phyloP scores from a whole-genome alignment of 2,888 invertebrate species.

The Pycnomerus fuliginosus region DNA sequence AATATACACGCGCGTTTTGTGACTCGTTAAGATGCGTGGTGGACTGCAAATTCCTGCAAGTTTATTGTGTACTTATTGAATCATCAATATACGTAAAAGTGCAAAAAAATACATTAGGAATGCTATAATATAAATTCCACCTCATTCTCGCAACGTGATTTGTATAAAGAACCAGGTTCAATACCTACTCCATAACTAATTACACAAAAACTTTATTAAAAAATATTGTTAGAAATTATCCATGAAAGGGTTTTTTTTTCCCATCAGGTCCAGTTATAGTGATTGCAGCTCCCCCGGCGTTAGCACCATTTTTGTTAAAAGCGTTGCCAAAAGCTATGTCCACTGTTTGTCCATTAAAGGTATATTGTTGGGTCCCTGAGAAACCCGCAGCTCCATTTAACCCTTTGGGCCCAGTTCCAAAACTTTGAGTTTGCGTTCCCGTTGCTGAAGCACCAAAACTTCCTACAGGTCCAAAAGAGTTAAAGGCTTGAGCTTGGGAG shows the following conservation, averaged over 20 bases:
- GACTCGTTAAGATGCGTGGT: slow-evolving; percentile 4
- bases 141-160: neutral
- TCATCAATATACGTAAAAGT: slow-evolving; percentile 2
- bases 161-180: neutral
- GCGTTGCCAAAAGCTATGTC: slow-evolving; percentile 49
- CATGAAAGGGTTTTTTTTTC: slow-evolving; percentile 14
- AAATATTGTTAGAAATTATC: slow-evolving; percentile 2
- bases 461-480: slow-evolving; percentile 41
- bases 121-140: neutral
- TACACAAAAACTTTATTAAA: neutral
- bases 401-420: slow-evolving; percentile 21
- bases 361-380: slow-evolving; percentile 48
- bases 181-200: neutral
- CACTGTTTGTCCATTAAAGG: slow-evolving; percentile 49
- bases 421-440: slow-evolving; percentile 24
- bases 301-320: slow-evolving; percentile 35
- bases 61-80: slow-evolving; percentile 3
- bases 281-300: slow-evolving; percentile 8
- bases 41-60: slow-evolving; percentile 2
- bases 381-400: slow-evolving; percentile 44
- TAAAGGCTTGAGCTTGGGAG: slow-evolving; percentile 49
- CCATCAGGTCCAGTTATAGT: slow-evolving; percentile 18
- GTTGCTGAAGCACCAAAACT: slow-evolving; percentile 28
- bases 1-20: too few relatives aligned
- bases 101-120: neutral